phyloP scores from a whole-genome alignment of 2,113 vertebrate species.

The Pangasianodon hypophthalmus region DNA sequence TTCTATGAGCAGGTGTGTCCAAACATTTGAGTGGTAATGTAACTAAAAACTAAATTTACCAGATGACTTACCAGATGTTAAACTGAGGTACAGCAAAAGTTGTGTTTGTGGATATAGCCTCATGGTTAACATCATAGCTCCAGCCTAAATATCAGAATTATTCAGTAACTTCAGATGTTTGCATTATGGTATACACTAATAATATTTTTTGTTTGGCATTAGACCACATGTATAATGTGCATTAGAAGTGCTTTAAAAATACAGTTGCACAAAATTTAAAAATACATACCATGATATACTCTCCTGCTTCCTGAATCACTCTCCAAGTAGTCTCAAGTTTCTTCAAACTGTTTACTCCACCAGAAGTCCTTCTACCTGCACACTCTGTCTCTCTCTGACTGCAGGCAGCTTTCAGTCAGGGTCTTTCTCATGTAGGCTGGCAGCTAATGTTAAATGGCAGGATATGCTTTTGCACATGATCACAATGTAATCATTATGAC shows the following conservation, averaged over 20 bases:
- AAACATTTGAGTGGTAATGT: background rate
- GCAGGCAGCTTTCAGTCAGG: background rate
- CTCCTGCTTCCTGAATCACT: background rate
- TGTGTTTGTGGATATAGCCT: background rate
- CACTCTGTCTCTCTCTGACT: background rate
- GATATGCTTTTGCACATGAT: conserved; percentile 56
- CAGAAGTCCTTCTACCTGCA: background rate
- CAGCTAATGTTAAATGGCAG: conserved; percentile 61
- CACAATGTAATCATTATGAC: conserved; percentile 21
- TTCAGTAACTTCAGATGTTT: background rate
- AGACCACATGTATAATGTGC: background rate
- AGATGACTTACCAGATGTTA: conserved; percentile 31
- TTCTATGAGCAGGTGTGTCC: background rate
- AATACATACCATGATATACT: conserved; percentile 5
- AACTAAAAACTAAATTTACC: background rate
- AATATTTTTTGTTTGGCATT: background rate
- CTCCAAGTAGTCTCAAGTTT: background rate
- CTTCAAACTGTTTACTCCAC: background rate
- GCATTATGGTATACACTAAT: background rate
- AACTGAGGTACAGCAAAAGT: conserved; percentile 20
- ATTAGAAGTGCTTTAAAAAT: background rate
- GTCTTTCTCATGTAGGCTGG: background rate
- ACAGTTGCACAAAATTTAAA: background rate
- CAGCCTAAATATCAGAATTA: conserved; percentile 29
- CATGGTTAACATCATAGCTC: background rate